These are phyloP conservation scores for Notiomystis cincta DNA, from an alignment of 2,113 vertebrate species.

Conservation along the genomic window DNA sequence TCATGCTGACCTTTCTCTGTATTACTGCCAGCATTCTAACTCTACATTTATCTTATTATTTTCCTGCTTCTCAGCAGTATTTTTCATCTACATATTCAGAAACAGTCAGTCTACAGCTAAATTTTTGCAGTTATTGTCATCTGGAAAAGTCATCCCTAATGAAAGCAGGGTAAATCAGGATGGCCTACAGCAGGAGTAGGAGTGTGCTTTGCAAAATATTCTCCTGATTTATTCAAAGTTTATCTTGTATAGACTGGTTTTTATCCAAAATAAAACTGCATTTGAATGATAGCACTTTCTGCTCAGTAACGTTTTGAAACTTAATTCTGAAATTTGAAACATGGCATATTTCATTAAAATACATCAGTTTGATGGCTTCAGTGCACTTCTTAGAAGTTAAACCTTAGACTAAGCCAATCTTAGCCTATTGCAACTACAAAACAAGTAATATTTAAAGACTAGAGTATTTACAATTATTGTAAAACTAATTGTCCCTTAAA, in stretches of 20 bases:
- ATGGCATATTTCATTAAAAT: not conserved
- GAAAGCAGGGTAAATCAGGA: not conserved
- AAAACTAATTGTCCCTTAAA: not conserved
- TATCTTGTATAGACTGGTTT: not conserved
- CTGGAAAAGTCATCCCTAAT: not conserved
- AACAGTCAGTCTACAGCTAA: not conserved
- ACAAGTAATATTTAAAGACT: not conserved
- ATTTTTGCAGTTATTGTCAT: not conserved
- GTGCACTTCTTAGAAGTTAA: not conserved
- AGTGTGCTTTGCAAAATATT: not conserved
- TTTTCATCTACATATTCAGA: not conserved
- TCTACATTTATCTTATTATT: not conserved
- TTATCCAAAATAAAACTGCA: not conserved
- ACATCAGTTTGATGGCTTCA: not conserved
- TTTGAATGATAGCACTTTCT: not conserved
- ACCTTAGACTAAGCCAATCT: not conserved
- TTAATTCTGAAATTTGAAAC: not conserved
- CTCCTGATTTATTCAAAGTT: not conserved
- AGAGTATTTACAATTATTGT: not conserved
- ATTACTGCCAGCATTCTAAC: not conserved
- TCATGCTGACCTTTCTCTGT: not conserved
- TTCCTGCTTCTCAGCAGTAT: not conserved
- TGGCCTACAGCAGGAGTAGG: not conserved
- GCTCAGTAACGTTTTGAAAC: not conserved
- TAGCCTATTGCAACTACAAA: not conserved